These are phyloP conservation scores for Hartigia nigra DNA, from an alignment of 2,888 invertebrate species.

Conservation along the genomic window DNA sequence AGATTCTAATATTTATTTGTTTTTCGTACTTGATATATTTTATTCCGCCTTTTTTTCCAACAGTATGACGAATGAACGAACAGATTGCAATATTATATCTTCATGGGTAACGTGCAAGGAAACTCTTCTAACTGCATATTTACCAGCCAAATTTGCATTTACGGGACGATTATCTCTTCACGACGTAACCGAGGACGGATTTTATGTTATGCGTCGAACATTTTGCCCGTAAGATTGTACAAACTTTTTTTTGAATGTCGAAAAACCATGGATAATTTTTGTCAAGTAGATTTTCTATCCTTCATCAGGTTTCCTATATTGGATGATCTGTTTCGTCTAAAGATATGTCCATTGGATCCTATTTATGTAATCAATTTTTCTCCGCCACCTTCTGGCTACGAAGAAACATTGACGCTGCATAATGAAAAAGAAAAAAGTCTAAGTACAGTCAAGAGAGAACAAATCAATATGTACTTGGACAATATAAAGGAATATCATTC, in stretches of 20 bases:
- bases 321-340: constrained; percentile 52
- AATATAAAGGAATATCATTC: not conserved
- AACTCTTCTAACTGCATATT: constrained; percentile 70
- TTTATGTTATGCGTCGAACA: constrained; percentile 52
- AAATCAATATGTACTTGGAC: not conserved
- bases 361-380: constrained; percentile 54
- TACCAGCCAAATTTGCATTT: constrained; percentile 74
- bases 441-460: not conserved
- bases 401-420: not conserved
- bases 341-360: constrained; percentile 49
- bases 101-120: constrained; percentile 74
- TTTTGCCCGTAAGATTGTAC: constrained; percentile 46
- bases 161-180: constrained; percentile 72
- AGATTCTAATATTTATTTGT: not conserved
- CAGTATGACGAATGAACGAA: constrained; percentile 69
- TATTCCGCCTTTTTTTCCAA: constrained; percentile 39
- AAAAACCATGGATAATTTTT: not conserved
- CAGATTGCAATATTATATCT: constrained; percentile 67
- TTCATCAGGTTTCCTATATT: constrained; percentile 51
- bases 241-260: not conserved
- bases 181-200: constrained; percentile 69
- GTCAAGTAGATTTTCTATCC: not conserved
- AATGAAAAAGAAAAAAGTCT: not conserved
- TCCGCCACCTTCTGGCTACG: not conserved
- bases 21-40: not conserved